phyloP scores from a whole-genome alignment of 2,888 invertebrate species.

The Orgyia antiqua region DNA sequence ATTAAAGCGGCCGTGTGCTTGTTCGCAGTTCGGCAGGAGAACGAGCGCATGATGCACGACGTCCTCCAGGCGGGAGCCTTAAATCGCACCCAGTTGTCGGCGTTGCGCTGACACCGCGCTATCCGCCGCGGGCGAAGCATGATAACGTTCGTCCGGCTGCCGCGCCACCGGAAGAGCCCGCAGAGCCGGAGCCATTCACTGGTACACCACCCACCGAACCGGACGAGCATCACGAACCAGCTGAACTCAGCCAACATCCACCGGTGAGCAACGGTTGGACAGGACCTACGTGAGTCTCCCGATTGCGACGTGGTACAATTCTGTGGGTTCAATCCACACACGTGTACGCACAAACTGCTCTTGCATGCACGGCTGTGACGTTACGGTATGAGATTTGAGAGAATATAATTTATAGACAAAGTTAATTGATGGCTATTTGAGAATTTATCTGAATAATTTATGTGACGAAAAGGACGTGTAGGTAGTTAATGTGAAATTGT shows the following conservation, averaged over 20 bases:
- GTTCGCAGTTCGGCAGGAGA: conserved; percentile 91
- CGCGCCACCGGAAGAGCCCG: conserved; percentile 64
- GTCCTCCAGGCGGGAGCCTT: conserved; percentile 81
- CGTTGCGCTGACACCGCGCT: conserved; percentile 76
- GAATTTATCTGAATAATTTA: too few relatives aligned
- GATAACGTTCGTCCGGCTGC: conserved; percentile 68
- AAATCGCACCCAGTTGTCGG: conserved; percentile 78
- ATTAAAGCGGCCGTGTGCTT: conserved; percentile 54
- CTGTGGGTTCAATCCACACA: conserved; percentile 12
- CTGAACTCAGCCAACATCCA: conserved; percentile 31
- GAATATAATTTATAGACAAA: conserved; percentile 35
- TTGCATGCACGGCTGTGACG: conserved; percentile 29
- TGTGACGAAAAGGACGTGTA: conserved; percentile 52
- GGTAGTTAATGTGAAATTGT: conserved; percentile 68
- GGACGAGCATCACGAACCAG: conserved; percentile 21
- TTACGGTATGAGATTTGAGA: conserved; percentile 43
- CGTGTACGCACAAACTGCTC: conserved; percentile 34
- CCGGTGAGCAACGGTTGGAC: conserved; percentile 34
- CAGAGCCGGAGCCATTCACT: conserved; percentile 37
- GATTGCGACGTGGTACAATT: conserved; percentile 14
- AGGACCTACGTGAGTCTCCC: conserved; percentile 22
- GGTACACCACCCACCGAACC: conserved; percentile 21
- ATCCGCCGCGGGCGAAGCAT: conserved; percentile 68
- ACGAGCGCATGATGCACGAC: conserved; percentile 90
- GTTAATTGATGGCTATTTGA: too few relatives aligned